phyloP scores from a whole-genome alignment of 2,797 vertebrate species.

The Lerista edwardsae region DNA sequence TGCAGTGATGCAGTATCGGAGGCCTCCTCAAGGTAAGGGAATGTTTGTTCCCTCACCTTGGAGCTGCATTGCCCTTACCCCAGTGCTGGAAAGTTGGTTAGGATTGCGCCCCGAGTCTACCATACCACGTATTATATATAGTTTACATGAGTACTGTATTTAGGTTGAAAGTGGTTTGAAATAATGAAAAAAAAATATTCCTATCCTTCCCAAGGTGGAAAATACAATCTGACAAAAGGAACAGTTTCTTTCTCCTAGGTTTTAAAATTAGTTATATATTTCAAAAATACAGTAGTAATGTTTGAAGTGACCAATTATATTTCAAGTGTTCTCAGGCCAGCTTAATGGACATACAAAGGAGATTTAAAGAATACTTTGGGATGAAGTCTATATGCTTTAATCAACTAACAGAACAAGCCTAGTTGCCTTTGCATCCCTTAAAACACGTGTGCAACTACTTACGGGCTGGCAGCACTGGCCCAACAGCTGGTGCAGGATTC shows the following conservation, averaged over 20 bases:
- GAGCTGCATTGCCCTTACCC: too few relatives aligned
- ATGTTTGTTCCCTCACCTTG: too few relatives aligned
- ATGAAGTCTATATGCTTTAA: constrained; percentile 1
- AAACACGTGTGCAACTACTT: too few relatives aligned
- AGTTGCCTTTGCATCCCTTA: too few relatives aligned
- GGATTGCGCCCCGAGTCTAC: too few relatives aligned
- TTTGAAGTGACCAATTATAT: constrained; percentile 2
- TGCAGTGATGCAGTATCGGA: too few relatives aligned
- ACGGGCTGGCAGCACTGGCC: too few relatives aligned
- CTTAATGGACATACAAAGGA: background rate
- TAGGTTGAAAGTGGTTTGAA: constrained; percentile 13
- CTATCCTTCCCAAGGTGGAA: background rate
- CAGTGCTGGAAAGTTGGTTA: too few relatives aligned
- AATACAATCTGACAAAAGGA: background rate
- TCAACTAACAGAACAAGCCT: too few relatives aligned
- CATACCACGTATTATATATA: background rate
- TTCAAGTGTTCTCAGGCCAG: background rate
- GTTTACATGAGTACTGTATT: constrained; percentile 17
- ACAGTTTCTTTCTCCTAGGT: background rate
- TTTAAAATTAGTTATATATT: constrained; percentile 8
- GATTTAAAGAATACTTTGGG: background rate
- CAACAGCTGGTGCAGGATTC: too few relatives aligned
- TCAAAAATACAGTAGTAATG: background rate
- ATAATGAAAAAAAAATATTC: background rate
- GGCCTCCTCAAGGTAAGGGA: too few relatives aligned